Percentiles rank a stretch among this genome's conserved stretches.
phyloP scores from a whole-genome alignment of 2,888 invertebrate species.

The Scrobipalpa atriplicella region DNA sequence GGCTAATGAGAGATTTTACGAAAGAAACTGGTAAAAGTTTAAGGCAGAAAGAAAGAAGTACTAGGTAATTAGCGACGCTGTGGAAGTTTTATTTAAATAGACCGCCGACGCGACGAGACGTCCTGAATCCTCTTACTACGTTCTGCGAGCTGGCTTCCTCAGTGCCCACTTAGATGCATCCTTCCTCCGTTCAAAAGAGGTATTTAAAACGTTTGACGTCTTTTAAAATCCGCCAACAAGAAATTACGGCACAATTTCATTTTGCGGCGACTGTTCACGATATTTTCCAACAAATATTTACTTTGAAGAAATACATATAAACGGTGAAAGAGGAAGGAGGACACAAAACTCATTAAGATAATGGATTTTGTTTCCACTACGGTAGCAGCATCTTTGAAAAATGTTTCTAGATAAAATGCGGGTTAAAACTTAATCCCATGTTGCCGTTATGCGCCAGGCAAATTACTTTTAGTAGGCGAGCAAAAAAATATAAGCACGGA shows the following conservation, averaged over 20 bases:
- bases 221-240: constrained; percentile 35
- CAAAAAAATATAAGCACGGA: constrained; percentile 9
- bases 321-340: constrained; percentile 19
- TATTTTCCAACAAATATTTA: constrained; percentile 18
- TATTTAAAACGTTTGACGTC: constrained; percentile 48
- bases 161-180: constrained; percentile 50
- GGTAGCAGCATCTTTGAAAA: constrained; percentile 15
- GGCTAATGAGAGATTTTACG: background rate
- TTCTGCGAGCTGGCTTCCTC: constrained; percentile 40
- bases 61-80: constrained; percentile 40
- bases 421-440: constrained; percentile 24
- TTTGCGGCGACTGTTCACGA: constrained; percentile 20
- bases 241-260: constrained; percentile 33
- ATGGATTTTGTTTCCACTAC: constrained; percentile 25
- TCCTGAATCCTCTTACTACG: constrained; percentile 42
- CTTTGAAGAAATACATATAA: constrained; percentile 22
- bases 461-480: constrained; percentile 15
- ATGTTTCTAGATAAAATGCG: constrained; percentile 20
- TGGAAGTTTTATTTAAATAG: constrained; percentile 40
- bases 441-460: constrained; percentile 11
- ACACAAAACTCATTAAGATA: constrained; percentile 25
- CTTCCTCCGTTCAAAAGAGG: constrained; percentile 39
- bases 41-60: constrained; percentile 31
- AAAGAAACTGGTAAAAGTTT: background rate
- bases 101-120: constrained; percentile 30